Conservation (phyloP, 2,113 vertebrate genomes). For the Menura novaehollandiae region DNA sequence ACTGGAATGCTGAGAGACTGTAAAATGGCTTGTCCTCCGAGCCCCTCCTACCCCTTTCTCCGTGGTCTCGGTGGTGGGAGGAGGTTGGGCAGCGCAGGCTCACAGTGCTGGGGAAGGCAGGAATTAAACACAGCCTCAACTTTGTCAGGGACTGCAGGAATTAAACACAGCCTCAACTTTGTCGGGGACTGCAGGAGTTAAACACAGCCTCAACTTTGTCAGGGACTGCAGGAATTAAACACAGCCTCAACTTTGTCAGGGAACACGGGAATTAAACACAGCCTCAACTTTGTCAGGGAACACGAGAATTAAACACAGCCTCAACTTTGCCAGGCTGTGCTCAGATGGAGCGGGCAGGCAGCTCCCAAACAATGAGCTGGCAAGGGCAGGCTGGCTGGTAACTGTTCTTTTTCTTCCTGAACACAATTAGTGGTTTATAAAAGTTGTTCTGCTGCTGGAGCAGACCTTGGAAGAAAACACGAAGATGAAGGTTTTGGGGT, state of each 20-base stretch:
- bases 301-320: fast-evolving
- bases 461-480: neutral
- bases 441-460: neutral
- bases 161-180: neutral
- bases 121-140: neutral
- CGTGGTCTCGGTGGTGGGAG: neutral
- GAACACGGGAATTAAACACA: neutral
- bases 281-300: neutral
- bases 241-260: fast-evolving
- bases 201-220: fast-evolving
- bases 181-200: neutral
- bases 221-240: neutral
- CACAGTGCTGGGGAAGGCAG: neutral
- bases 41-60: neutral
- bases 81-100: neutral
- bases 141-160: neutral
- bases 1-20: conserved; percentile 49
- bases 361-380: neutral
- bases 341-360: neutral
- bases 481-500: neutral
- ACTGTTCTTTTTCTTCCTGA: neutral
- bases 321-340: neutral
- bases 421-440: neutral
- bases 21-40: conserved; percentile 27
- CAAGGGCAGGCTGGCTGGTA: neutral